Conservation (phyloP, 2,113 vertebrate genomes). For the Ptilorrhoa leucosticta region DNA sequence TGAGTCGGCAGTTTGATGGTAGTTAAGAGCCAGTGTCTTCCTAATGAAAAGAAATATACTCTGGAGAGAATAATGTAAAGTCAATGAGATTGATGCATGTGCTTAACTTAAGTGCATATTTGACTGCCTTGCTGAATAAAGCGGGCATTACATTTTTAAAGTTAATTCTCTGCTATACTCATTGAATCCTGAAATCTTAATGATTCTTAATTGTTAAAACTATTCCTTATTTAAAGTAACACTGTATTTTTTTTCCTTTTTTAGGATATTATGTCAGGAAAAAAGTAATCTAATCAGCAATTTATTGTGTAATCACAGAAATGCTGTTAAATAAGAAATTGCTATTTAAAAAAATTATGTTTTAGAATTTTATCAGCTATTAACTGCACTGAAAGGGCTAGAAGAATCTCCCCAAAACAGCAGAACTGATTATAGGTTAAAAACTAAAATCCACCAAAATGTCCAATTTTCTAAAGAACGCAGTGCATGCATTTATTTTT, state of each 20-base stretch:
- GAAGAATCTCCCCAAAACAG: neutral
- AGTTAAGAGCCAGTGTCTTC: constrained; percentile 39
- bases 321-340: neutral
- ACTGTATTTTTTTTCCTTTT: neutral
- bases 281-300: neutral
- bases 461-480: neutral
- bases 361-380: neutral
- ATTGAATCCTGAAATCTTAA: neutral
- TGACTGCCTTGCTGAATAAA: neutral
- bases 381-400: neutral
- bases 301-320: neutral
- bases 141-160: neutral
- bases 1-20: constrained; percentile 12
- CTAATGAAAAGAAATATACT: constrained; percentile 61
- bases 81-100: constrained; percentile 42
- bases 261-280: neutral
- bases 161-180: neutral
- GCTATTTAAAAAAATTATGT: accelerated
- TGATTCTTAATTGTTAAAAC: neutral
- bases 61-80: constrained; percentile 39
- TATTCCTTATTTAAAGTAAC: neutral
- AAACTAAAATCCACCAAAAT: neutral
- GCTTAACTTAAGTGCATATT: constrained; percentile 27
- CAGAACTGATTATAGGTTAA: neutral
- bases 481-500: neutral